A percentile compares a stretch with the other conserved stretches of the same genome.
These are phyloP conservation scores for Pantala flavescens DNA, from an alignment of 1,140 invertebrate species.

Conservation along the genomic window DNA sequence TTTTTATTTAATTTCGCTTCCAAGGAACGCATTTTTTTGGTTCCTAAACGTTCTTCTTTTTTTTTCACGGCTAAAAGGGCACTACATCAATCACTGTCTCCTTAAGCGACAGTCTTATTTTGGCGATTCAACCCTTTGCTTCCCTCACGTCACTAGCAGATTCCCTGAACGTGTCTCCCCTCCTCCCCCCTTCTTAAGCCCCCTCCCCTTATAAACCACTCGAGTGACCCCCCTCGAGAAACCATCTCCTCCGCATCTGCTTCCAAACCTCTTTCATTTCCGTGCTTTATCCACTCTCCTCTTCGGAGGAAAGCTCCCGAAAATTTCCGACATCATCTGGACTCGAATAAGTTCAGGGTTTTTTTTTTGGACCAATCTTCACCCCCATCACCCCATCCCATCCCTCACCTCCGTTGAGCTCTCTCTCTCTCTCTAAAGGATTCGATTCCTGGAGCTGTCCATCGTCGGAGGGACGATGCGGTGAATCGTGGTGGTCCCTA, in stretches of 20 bases:
- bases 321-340: neutral
- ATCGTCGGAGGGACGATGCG: too few species aligned
- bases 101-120: constrained; percentile 9
- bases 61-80: neutral
- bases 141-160: neutral
- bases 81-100: neutral
- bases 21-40: neutral
- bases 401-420: neutral
- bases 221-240: neutral
- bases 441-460: too few species aligned
- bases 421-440: neutral
- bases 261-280: too few species aligned
- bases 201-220: neutral
- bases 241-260: too few species aligned
- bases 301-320: neutral
- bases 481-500: too few species aligned
- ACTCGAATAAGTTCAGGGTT: neutral
- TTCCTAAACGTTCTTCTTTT: neutral
- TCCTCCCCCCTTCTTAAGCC: neutral
- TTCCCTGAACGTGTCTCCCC: neutral
- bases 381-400: neutral
- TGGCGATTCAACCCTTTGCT: neutral
- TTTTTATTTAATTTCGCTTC: neutral
- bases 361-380: neutral
- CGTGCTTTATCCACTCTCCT: neutral